Conservation (phyloP, 30 jellyfish, hydroid and myxozoan species). For the Cassiopea andromeda region DNA sequence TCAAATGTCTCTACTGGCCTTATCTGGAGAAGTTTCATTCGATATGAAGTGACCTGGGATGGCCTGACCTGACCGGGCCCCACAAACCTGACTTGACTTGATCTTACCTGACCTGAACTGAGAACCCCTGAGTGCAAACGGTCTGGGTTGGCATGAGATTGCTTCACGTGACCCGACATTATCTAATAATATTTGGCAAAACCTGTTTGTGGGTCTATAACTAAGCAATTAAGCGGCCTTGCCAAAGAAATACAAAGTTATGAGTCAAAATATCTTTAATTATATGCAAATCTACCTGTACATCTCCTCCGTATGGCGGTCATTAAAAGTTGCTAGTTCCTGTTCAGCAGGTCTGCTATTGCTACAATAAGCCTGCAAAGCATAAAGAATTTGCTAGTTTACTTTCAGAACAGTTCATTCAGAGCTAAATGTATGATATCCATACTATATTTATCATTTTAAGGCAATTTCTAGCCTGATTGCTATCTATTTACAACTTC, state of each 20-base stretch:
- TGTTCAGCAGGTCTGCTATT: conserved; percentile 96
- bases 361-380: conserved; percentile 91
- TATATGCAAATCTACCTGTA: conserved; percentile 64
- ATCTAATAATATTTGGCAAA: background rate
- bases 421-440: background rate
- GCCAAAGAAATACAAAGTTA: too few species aligned
- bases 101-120: background rate
- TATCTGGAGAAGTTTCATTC: background rate
- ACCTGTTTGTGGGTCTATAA: too few species aligned
- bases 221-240: too few species aligned
- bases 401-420: background rate
- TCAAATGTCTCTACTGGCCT: background rate
- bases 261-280: too few species aligned
- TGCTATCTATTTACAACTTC: too few species aligned
- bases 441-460: background rate
- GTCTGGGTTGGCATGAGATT: background rate
- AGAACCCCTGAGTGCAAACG: background rate
- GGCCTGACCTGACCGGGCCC: background rate
- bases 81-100: background rate
- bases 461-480: too few species aligned
- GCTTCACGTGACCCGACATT: background rate
- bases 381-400: background rate
- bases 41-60: background rate
- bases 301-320: conserved; percentile 92
- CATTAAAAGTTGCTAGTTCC: conserved; percentile 90